A percentile compares a stretch with the other conserved stretches of the same genome.
phyloP scores from a whole-genome alignment of 2,113 vertebrate genomes.

The Oreochromis aureus region DNA sequence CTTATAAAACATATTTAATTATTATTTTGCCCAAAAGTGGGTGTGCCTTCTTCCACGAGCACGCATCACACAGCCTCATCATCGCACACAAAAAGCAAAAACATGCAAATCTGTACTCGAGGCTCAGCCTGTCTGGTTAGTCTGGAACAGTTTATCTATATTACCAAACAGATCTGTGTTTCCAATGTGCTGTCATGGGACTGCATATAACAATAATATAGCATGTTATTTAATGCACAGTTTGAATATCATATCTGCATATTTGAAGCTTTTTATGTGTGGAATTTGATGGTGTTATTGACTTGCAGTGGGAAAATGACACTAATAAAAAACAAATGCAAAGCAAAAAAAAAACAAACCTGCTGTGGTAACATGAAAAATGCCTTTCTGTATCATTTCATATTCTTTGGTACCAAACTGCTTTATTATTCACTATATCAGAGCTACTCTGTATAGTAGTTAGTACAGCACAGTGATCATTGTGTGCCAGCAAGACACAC shows the following conservation, averaged over 20 bases:
- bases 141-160: not conserved
- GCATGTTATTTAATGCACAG: not conserved
- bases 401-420: not conserved
- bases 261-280: not conserved
- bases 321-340: not conserved
- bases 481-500: not conserved
- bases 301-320: fast-evolving
- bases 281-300: not conserved
- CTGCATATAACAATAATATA: not conserved
- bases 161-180: not conserved
- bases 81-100: not conserved
- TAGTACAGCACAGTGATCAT: fast-evolving
- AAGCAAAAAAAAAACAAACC: not conserved
- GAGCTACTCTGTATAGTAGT: fast-evolving
- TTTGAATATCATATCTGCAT: not conserved
- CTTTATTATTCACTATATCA: not conserved
- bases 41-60: not conserved
- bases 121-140: not conserved
- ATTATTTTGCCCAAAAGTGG: fast-evolving
- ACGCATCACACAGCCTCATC: not conserved
- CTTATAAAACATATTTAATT: not conserved
- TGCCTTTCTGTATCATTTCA: fast-evolving
- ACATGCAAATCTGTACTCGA: not conserved
- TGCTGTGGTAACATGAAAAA: not conserved
- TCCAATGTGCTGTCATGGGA: not conserved